Conservation (phyloP, 1,140 invertebrate genomes). For the Plutomurus gul region DNA sequence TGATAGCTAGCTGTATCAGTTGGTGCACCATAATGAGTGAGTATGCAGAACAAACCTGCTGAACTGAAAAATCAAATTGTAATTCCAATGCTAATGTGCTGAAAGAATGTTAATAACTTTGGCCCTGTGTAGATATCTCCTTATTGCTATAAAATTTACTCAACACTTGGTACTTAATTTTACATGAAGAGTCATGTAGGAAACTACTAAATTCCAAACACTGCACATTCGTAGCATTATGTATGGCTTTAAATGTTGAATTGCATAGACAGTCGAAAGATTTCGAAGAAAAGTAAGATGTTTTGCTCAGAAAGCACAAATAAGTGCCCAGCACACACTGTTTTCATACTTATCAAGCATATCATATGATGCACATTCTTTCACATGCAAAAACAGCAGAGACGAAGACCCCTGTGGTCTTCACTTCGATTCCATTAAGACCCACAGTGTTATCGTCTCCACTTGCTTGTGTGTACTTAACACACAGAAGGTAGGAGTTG, state of each 20-base stretch:
- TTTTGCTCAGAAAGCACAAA: too few species aligned
- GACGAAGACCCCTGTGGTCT: background rate
- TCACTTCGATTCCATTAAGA: background rate
- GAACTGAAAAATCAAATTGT: conserved; percentile 23
- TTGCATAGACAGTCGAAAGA: too few species aligned
- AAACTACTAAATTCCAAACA: background rate
- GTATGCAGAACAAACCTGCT: conserved; percentile 13
- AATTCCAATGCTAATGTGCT: conserved; percentile 29
- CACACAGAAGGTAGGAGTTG: background rate
- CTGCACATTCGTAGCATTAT: too few species aligned
- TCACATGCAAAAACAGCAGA: background rate
- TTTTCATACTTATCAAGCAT: too few species aligned
- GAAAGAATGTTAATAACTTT: conserved; percentile 28
- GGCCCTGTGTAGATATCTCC: background rate
- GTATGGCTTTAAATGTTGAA: too few species aligned
- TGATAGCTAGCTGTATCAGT: too few species aligned
- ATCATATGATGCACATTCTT: background rate
- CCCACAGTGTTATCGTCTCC: background rate
- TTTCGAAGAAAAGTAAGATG: too few species aligned
- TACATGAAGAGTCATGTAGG: too few species aligned
- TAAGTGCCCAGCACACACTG: too few species aligned
- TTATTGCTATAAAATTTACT: background rate
- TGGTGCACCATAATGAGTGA: background rate
- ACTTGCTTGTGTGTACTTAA: background rate
- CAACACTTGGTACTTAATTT: background rate